These are phyloP conservation scores for Rhipidura dahli DNA, from an alignment of 2,113 vertebrate species.

Conservation along the genomic window DNA sequence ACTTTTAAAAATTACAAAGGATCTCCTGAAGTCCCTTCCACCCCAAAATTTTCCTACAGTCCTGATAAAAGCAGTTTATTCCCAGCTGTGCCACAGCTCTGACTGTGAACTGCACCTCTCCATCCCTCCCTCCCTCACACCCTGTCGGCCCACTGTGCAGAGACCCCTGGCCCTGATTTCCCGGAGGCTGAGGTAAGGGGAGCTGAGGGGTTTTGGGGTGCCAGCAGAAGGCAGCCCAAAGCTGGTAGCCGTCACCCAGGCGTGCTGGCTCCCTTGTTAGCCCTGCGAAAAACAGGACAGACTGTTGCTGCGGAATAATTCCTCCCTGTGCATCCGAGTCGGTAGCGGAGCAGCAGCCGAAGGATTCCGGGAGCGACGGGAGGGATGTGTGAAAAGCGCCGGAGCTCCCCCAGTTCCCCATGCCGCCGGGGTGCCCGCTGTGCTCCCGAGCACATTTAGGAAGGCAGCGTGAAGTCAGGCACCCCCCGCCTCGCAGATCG, in stretches of 20 bases:
- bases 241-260: background rate
- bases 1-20: background rate
- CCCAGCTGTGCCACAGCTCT: background rate
- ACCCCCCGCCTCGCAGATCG: background rate
- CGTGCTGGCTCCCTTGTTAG: background rate
- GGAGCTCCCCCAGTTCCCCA: background rate
- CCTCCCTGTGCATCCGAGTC: background rate
- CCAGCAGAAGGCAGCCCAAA: background rate
- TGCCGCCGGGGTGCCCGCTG: background rate
- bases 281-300: background rate
- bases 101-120: background rate
- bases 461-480: background rate
- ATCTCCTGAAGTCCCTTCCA: background rate
- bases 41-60: background rate
- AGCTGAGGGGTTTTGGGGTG: background rate
- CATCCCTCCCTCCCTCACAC: background rate
- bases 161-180: background rate
- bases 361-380: background rate
- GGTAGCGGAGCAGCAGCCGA: background rate
- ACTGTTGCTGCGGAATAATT: background rate
- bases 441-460: background rate
- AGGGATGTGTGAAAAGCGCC: background rate
- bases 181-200: fast-evolving
- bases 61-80: background rate
- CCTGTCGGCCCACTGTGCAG: background rate